Conservation (phyloP, 2,888 invertebrate species). For the Ischnura elegans region DNA sequence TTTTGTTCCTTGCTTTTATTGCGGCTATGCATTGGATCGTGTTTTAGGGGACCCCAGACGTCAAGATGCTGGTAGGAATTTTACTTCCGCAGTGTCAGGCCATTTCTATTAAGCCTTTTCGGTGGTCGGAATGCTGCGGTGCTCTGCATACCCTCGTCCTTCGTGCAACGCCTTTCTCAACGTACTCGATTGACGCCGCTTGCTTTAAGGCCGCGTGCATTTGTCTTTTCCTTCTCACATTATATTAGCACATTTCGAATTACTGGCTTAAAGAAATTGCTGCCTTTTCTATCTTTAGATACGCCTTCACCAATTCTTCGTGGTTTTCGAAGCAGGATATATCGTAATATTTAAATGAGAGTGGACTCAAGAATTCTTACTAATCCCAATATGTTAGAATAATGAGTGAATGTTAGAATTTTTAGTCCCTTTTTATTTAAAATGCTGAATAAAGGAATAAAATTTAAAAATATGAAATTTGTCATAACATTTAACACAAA, state of each 20-base stretch:
- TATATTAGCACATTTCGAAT: not conserved
- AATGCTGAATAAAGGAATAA: no score
- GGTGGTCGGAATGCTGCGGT: not conserved
- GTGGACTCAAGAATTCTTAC: no score
- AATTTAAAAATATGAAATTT: no score
- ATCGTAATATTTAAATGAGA: no score
- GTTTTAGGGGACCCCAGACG: not conserved
- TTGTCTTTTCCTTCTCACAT: not conserved
- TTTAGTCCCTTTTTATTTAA: no score
- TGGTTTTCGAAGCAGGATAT: no score
- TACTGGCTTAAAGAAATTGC: no score
- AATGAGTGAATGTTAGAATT: no score
- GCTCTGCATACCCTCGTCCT: not conserved
- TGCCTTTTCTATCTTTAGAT: no score
- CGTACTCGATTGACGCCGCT: not conserved
- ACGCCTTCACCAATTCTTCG: no score
- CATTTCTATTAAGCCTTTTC: not conserved
- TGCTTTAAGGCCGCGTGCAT: not conserved
- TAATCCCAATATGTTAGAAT: no score
- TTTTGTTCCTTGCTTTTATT: not conserved
- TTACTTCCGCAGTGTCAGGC: not conserved
- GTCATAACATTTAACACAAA: no score
- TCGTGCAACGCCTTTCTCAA: not conserved
- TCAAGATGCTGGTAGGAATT: not conserved
- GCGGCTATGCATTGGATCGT: not conserved